Base-by-base conservation (phyloP, 1,140 invertebrate genomes). In the Solen grandis region DNA sequence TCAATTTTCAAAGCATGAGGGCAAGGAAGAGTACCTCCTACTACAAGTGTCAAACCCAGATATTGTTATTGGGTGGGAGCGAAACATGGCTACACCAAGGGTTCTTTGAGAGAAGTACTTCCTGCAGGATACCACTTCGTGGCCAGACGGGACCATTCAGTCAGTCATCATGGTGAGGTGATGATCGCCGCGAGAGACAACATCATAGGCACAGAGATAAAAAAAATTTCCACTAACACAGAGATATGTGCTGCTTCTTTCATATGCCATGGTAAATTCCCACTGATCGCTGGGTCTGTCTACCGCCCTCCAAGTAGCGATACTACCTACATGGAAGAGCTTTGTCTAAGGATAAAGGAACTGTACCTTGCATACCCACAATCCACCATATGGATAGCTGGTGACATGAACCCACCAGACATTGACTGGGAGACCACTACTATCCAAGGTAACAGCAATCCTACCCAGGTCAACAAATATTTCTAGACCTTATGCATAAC, bases 231-330 rank as follows among this genome's bases (percentile, higher is more conserved):
- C 8, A 69, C 66, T 8, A 22, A 69, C 27, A 4, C 22, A 5
- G 66, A 69, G 25, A 16, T 69, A 16, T 8, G 5, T 16, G 66
- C 66, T 5, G 66, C 66, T 13, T 25, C 41, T 13, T 5, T 69
- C n/a, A 2, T 4, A 2, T 68, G 63, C 22, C 29, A 3, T 38
- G 63, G 36, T 10, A 38, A 27, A 2, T 16, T n/a, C 29, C 63
- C 31, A 25, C 36, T 68, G 5, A 38, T 68, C 35, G 27, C 46
- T 10, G 31, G 33, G 2, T 69, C 66, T 33, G 5, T 22, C 2
- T 69, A 69, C 31, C 66, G 66, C 5, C 66, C 66, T 22, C 46
- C 66, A 5, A 69, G 46, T 29, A 69, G 41, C 25, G 66, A 69
- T 22, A 3, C 19, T 8, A 2, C 3, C 4, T 68, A 68, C 22